Conservation (phyloP, 2,888 invertebrate species). For the Acrocyrtus sp. region DNA sequence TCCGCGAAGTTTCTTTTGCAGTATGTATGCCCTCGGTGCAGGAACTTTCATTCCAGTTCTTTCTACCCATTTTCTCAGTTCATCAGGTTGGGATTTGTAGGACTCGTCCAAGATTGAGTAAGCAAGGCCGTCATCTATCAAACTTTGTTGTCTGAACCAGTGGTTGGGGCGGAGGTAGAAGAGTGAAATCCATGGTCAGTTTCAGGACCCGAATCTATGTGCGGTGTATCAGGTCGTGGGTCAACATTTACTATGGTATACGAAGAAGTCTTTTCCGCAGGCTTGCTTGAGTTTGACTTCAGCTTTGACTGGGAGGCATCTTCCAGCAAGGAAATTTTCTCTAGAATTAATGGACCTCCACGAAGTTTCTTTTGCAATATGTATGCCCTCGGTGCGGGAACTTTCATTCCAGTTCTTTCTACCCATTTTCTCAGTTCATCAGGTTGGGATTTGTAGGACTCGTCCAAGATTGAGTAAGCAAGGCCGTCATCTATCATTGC, state of each 20-base stretch:
- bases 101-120: slow-evolving; percentile 58
- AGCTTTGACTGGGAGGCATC: slow-evolving; percentile 27
- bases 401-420: slow-evolving; percentile 43
- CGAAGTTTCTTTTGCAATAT: background rate
- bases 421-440: slow-evolving; percentile 58
- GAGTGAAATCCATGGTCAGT: too few species aligned
- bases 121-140: slow-evolving; percentile 83
- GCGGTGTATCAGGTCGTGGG: slow-evolving; percentile 3
- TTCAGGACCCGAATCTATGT: background rate
- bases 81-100: slow-evolving; percentile 51
- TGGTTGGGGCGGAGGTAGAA: too few species aligned
- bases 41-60: slow-evolving; percentile 51
- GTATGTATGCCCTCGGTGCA: slow-evolving; percentile 22
- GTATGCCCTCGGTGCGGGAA: slow-evolving; percentile 39
- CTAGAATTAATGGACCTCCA: background rate
- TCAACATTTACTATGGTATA: background rate
- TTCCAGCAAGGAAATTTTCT: slow-evolving; percentile 9
- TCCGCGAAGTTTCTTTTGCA: background rate
- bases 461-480: slow-evolving; percentile 66
- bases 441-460: slow-evolving; percentile 51
- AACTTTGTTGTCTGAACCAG: too few species aligned
- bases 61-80: slow-evolving; percentile 55
- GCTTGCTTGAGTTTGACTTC: background rate
- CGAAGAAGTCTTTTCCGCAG: slow-evolving; percentile 5
- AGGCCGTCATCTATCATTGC: slow-evolving; percentile 84